These are phyloP conservation scores for Oncorhynchus keta DNA, from an alignment of 2,113 vertebrate species.

Conservation along the genomic window DNA sequence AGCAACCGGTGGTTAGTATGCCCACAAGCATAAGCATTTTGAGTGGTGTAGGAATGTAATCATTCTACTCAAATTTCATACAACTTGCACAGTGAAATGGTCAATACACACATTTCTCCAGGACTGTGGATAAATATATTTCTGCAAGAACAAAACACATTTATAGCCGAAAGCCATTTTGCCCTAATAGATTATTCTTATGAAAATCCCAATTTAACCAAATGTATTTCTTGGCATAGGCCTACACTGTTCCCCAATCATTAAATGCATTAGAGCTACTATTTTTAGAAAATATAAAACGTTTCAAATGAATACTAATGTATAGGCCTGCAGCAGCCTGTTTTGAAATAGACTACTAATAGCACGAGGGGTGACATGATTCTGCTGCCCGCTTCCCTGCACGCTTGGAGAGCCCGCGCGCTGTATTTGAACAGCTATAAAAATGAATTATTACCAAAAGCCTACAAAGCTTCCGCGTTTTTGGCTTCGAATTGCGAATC, in stretches of 20 bases:
- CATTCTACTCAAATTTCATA: no score
- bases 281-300: slow-evolving; percentile 32
- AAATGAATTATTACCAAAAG: slow-evolving; percentile 95
- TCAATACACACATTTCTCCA: no score
- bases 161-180: no score
- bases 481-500: slow-evolving; percentile 82
- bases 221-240: no score
- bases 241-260: not conserved
- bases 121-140: no score
- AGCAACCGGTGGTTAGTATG: not conserved
- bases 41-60: not conserved
- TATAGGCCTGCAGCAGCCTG: slow-evolving; percentile 30
- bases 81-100: no score
- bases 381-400: slow-evolving; percentile 55
- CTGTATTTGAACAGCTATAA: slow-evolving; percentile 95
- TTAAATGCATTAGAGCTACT: slow-evolving; percentile 8
- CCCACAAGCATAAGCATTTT: not conserved
- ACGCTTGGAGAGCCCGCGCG: slow-evolving; percentile 67
- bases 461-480: slow-evolving; percentile 82
- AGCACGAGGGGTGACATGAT: slow-evolving; percentile 40
- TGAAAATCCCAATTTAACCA: no score
- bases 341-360: slow-evolving; percentile 43
- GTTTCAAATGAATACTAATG: slow-evolving; percentile 22
- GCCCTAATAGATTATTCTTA: no score
- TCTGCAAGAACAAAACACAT: no score